Evolutionary conservation across 2,797 vertebrate genomes (phyloP), one percentile per base, ranked within the genome.

Genomic region (Phaenicophaeus curvirostris): DNA sequence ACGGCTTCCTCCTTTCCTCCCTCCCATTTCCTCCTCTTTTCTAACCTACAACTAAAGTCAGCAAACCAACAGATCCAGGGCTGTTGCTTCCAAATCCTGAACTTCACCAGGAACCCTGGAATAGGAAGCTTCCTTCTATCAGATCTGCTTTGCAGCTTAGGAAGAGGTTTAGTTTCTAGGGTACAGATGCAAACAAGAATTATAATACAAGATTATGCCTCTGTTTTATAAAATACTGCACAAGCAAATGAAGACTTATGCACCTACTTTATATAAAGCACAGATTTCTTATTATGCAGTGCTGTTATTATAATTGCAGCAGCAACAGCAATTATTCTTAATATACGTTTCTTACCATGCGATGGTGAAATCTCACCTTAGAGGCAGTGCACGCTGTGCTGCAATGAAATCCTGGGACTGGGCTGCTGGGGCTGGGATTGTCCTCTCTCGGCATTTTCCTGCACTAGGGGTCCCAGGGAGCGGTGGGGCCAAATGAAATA

Each of bases 371-470:
- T 11, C 44, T 31, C 31, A 15, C 18, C 35, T 21, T 1, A 6
- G 41, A 65, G 25, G 41, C 39, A 51, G n/a, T n/a, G 9, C 19
- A 2, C 0, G 5, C 17, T 13, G 51, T 20, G 48, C 50, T 1
- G 0, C 63, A 21, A 8, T 15, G 65, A n/a, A 39, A 16, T 7
- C n/a, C 44, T 1, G 0, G 11, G 19, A 15, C 4, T 4, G 8
- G 53, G 42, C 25, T 55, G 37, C 50, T 4, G 50, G 37, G 27
- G 30, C 19, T 68, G 41, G 35, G 54, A 11, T 31, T 13, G 50
- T 33, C 55, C 31, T 42, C 50, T 37, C 37, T 3, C 20, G n/a
- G 67, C 25, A 46, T 23, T 2, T 15, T 16, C 65, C 58, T 23
- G 35, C 16, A 14, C 28, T 19, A 14, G 13, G 12, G 7, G 30